Evolutionary conservation across 2,113 vertebrate genomes (phyloP).

Genomic region (Azemiops feae): DNA sequence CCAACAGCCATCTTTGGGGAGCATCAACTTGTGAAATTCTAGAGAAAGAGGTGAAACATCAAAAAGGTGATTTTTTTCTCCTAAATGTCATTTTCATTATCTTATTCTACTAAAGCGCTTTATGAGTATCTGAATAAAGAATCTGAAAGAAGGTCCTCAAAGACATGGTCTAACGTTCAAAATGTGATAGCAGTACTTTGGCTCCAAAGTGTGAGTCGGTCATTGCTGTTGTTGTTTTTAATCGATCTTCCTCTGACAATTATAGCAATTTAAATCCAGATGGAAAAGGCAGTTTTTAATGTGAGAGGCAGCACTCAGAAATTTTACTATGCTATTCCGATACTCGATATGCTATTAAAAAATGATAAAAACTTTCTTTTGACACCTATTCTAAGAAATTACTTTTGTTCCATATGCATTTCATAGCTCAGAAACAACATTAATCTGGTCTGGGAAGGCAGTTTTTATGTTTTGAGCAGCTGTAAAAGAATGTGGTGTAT

Average conservation of each 20-base stretch:
- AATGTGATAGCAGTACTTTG: not conserved
- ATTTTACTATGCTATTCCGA: not conserved
- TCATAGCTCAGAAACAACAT: not conserved
- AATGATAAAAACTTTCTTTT: not conserved
- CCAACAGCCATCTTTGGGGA: conserved; percentile 60
- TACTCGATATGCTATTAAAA: not conserved
- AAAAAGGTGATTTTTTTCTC: not conserved
- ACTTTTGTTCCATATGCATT: not conserved
- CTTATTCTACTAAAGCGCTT: not conserved
- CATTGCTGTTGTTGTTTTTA: not conserved
- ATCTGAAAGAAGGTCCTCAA: not conserved
- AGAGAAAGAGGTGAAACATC: conserved; percentile 12
- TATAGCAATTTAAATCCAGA: not conserved
- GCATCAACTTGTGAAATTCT: conserved; percentile 40
- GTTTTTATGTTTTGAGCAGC: not conserved
- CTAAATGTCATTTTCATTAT: not conserved
- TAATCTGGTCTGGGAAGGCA: not conserved
- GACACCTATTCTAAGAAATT: not conserved
- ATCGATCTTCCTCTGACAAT: not conserved
- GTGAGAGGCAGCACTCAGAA: not conserved
- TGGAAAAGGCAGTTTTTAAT: not conserved
- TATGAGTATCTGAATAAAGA: not conserved
- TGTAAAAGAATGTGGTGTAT: not conserved
- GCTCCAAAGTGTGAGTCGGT: not conserved
- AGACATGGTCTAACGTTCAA: not conserved